These are phyloP conservation scores for Dendrolimus pini DNA, from an alignment of 2,888 invertebrate genomes.

Conservation along the genomic window DNA sequence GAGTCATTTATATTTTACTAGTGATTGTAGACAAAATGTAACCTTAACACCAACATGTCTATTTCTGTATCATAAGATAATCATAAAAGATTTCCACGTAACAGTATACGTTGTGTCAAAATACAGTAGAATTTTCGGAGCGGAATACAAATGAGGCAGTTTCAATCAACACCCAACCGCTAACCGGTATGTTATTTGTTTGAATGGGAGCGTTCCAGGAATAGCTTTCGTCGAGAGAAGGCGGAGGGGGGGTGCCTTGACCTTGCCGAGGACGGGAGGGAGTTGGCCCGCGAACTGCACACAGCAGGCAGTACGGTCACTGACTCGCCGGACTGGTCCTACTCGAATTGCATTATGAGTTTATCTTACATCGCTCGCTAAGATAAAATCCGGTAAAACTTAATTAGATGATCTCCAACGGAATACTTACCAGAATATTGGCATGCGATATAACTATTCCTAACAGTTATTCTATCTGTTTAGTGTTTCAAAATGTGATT, in stretches of 20 bases:
- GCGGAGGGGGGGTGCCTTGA: constrained; percentile 46
- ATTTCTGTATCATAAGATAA: not conserved
- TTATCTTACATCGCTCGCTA: constrained; percentile 4
- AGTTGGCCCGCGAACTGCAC: constrained; percentile 28
- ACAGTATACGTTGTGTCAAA: not conserved
- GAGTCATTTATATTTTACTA: no score
- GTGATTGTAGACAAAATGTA: no score
- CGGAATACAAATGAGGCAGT: constrained; percentile 14
- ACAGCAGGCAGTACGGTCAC: constrained; percentile 47
- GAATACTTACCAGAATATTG: no score
- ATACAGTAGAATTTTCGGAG: constrained; percentile 1
- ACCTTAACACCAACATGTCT: not conserved
- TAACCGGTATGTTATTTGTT: constrained; percentile 15
- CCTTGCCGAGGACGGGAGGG: constrained; percentile 56
- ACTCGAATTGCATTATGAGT: constrained; percentile 34
- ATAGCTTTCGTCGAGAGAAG: constrained; percentile 35
- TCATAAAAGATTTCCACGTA: not conserved
- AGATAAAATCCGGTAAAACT: no score
- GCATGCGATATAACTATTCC: no score
- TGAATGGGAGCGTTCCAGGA: constrained; percentile 39
- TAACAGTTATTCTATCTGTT: no score
- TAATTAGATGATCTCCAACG: no score
- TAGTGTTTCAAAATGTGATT: no score
- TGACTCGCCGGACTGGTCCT: constrained; percentile 55
- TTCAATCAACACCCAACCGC: constrained; percentile 11